These are phyloP conservation scores for Sycophila sp. DNA, from an alignment of 1,140 invertebrate species.

Conservation along the genomic window DNA sequence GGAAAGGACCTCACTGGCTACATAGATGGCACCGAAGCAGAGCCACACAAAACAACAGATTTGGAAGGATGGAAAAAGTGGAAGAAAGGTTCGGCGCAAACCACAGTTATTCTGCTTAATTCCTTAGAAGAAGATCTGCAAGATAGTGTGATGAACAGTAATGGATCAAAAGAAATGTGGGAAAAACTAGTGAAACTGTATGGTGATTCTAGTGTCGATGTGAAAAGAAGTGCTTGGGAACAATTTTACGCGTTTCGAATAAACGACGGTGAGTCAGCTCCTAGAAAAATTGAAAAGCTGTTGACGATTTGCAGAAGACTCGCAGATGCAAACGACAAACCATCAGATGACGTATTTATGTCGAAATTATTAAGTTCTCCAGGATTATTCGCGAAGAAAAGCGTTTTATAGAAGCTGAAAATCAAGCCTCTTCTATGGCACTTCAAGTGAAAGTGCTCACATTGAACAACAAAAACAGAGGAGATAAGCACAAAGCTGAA, in stretches of 20 bases:
- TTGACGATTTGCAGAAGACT: slow-evolving; percentile 25
- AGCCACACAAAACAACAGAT: not conserved
- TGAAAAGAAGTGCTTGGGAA: too few species aligned
- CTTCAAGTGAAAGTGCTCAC: slow-evolving; percentile 30
- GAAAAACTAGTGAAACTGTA: slow-evolving; percentile 14
- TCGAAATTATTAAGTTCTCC: not conserved
- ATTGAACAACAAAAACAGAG: slow-evolving; percentile 4
- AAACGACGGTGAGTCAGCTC: not conserved
- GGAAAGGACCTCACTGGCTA: not conserved
- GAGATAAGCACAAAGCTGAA: slow-evolving; percentile 8
- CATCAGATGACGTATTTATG: too few species aligned
- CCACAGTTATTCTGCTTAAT: not conserved
- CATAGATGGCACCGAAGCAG: not conserved
- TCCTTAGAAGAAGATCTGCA: not conserved
- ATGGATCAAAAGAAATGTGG: slow-evolving; percentile 17
- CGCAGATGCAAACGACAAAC: too few species aligned
- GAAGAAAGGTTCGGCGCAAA: not conserved
- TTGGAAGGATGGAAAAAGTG: not conserved
- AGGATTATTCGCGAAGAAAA: slow-evolving; percentile 19
- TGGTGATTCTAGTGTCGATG: too few species aligned
- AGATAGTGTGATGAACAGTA: slow-evolving; percentile 1
- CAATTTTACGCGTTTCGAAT: slow-evolving; percentile 17
- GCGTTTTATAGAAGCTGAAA: too few species aligned
- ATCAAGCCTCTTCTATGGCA: too few species aligned
- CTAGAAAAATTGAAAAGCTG: slow-evolving; percentile 16